Evolutionary conservation across 1,140 invertebrate genomes (phyloP).

Genomic region (Heliothis subflexa): DNA sequence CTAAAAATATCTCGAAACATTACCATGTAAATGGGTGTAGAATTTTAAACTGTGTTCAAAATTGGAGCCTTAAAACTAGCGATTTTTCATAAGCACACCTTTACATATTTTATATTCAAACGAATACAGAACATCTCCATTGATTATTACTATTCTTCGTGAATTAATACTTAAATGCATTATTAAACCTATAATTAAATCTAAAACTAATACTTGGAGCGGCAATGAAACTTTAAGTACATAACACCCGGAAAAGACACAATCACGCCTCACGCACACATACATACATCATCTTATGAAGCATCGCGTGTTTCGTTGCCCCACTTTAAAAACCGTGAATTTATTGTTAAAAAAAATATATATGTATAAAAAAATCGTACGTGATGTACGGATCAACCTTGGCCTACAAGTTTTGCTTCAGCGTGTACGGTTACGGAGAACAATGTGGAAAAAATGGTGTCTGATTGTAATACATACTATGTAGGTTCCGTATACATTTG

Average conservation of each 20-base stretch:
- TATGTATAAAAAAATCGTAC: conserved; percentile 41
- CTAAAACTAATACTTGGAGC: neutral
- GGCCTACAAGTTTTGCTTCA: conserved; percentile 39
- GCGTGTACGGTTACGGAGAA: conserved; percentile 34
- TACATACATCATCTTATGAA: neutral
- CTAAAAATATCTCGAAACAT: conserved; percentile 39
- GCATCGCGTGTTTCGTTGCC: conserved; percentile 34
- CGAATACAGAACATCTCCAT: too few relatives aligned
- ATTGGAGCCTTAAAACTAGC: conserved; percentile 9
- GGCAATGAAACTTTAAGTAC: too few relatives aligned
- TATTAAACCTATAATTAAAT: neutral
- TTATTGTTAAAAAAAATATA: conserved; percentile 36
- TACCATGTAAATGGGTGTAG: conserved; percentile 31
- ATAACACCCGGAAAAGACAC: neutral
- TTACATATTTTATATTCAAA: neutral
- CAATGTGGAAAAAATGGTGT: conserved; percentile 20
- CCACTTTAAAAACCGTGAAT: conserved; percentile 46
- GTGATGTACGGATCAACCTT: conserved; percentile 42
- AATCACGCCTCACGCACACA: neutral
- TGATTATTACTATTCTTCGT: too few relatives aligned
- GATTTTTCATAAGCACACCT: neutral
- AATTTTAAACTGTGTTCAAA: conserved; percentile 34
- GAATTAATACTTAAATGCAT: too few relatives aligned
- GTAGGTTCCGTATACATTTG: neutral
- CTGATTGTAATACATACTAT: conserved; percentile 7